Evolutionary conservation across 2,797 vertebrate species (phyloP).

Genomic region (Toxotes lorentzi): DNA sequence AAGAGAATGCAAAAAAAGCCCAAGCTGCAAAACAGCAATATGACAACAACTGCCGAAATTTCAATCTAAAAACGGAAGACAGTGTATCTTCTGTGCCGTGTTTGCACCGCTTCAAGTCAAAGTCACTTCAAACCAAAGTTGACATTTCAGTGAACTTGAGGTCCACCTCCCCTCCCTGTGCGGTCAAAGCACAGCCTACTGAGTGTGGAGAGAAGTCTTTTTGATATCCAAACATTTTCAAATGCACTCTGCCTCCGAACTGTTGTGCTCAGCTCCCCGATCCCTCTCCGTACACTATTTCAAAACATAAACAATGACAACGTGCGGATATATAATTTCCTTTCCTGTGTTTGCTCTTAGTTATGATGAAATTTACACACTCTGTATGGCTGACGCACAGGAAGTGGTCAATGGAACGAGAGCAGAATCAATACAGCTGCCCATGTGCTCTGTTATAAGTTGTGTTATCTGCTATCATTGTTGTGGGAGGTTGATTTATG

Average conservation of each 20-base stretch:
- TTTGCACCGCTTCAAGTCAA: constrained; percentile 57
- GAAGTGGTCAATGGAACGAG: constrained; percentile 64
- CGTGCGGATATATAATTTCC: constrained; percentile 84
- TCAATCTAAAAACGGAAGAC: constrained; percentile 32
- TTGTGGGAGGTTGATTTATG: constrained; percentile 80
- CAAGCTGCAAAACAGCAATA: constrained; percentile 11
- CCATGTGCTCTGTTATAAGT: constrained; percentile 60
- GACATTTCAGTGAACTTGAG: constrained; percentile 76
- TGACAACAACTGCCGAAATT: constrained; percentile 39
- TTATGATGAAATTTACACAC: constrained; percentile 80
- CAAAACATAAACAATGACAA: constrained; percentile 78
- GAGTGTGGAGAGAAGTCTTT: constrained; percentile 59
- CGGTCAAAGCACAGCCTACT: constrained; percentile 57
- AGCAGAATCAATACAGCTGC: constrained; percentile 70
- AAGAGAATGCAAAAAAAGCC: constrained; percentile 36
- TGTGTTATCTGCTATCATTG: constrained; percentile 77
- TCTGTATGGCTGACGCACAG: constrained; percentile 73
- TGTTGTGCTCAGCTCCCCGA: constrained; percentile 32
- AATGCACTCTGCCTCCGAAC: constrained; percentile 43
- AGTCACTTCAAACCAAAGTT: constrained; percentile 71
- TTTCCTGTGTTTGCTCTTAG: constrained; percentile 75
- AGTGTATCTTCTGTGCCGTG: constrained; percentile 63
- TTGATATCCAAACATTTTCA: constrained; percentile 65
- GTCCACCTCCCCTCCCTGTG: constrained; percentile 65
- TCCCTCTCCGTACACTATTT: constrained; percentile 28